Evolutionary conservation across 2,113 vertebrate genomes (phyloP).

Genomic region (Myiagra hebetior): DNA sequence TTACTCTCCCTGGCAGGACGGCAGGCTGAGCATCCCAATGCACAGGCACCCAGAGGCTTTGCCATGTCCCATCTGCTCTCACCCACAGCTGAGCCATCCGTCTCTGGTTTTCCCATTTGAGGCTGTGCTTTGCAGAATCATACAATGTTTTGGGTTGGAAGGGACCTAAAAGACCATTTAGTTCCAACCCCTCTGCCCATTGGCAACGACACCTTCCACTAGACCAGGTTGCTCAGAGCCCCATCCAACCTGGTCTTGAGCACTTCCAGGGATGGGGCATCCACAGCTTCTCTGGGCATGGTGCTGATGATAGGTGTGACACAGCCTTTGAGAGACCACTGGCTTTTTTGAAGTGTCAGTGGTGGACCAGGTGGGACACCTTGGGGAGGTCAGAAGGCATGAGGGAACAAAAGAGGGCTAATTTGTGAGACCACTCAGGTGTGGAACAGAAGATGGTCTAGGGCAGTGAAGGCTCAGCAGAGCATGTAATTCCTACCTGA

Average conservation of each 20-base stretch:
- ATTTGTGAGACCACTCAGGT: neutral
- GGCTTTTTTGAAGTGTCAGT: neutral
- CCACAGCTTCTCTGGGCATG: neutral
- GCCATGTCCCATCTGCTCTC: neutral
- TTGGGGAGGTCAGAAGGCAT: neutral
- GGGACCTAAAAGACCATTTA: neutral
- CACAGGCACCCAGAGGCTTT: neutral
- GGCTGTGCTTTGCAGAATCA: neutral
- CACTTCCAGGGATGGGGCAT: neutral
- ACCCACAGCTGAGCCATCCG: neutral
- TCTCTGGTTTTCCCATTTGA: neutral
- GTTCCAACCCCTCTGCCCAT: neutral
- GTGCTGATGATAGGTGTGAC: neutral
- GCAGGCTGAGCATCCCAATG: neutral
- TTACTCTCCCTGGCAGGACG: neutral
- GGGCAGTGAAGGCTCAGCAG: neutral
- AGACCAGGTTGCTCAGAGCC: neutral
- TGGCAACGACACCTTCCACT: fast-evolving
- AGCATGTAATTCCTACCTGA: neutral
- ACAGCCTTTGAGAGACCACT: neutral
- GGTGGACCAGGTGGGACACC: neutral
- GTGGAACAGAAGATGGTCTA: neutral
- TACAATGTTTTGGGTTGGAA: neutral
- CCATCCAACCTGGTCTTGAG: neutral
- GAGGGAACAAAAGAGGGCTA: neutral